phyloP scores from a whole-genome alignment of 2,888 invertebrate species.

The Sminthurinus aureus region DNA sequence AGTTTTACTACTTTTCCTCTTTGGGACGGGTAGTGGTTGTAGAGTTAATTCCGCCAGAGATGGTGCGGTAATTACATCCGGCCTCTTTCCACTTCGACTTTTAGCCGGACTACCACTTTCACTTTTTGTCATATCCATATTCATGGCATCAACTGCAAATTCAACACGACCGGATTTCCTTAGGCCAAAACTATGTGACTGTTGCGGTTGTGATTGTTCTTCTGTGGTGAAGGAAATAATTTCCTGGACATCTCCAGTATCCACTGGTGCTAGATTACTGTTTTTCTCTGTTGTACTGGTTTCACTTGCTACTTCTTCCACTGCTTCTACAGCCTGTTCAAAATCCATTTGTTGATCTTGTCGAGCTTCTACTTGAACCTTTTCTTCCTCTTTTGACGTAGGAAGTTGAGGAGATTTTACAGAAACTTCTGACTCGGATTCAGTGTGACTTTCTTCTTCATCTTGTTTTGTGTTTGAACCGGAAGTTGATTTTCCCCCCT shows the following conservation, averaged over 20 bases:
- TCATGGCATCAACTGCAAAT: constrained; percentile 32
- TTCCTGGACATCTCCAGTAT: constrained; percentile 14
- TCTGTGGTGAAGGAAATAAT: not conserved
- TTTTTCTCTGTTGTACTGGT: not conserved
- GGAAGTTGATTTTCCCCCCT: not conserved
- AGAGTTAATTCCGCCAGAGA: not conserved
- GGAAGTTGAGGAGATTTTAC: too few species aligned
- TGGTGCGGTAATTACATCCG: not conserved
- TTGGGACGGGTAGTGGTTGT: not conserved
- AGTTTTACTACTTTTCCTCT: constrained; percentile 30
- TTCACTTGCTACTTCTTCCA: too few species aligned
- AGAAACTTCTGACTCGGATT: not conserved
- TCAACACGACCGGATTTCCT: constrained; percentile 20
- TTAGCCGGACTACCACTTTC: too few species aligned
- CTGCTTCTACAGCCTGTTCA: not conserved
- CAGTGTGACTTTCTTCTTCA: not conserved
- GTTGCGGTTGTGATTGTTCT: too few species aligned
- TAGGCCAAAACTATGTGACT: not conserved
- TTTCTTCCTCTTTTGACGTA: not conserved
- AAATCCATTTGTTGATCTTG: not conserved
- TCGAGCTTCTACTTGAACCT: not conserved
- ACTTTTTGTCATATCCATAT: too few species aligned
- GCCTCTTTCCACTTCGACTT: not conserved
- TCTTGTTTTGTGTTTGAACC: not conserved
- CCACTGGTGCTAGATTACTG: not conserved